phyloP scores from a whole-genome alignment of 2,888 invertebrate genomes.

The Labia minor region DNA sequence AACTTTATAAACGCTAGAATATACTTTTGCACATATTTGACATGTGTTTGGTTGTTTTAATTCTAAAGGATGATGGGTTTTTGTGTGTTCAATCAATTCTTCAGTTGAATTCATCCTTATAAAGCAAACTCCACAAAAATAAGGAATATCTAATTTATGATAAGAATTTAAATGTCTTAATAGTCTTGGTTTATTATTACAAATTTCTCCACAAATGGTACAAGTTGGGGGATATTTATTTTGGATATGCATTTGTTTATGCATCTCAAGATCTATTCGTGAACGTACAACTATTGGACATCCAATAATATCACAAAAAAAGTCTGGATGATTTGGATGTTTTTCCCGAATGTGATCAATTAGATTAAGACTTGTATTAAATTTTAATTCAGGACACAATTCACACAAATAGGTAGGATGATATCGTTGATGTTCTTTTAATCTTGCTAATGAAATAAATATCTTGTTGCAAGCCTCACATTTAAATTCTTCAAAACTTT shows the following conservation, averaged over 20 bases:
- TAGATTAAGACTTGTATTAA: constrained; percentile 46
- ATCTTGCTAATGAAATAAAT: constrained; percentile 44
- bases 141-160: constrained; percentile 43
- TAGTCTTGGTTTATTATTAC: constrained; percentile 14
- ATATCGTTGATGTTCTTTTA: constrained; percentile 44
- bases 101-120: constrained; percentile 45
- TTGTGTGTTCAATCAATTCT: constrained; percentile 45
- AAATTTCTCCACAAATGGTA: constrained; percentile 23
- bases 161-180: constrained; percentile 20
- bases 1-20: constrained; percentile 48
- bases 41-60: constrained; percentile 43
- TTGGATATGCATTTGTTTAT: constrained; percentile 20
- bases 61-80: constrained; percentile 40
- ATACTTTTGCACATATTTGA: constrained; percentile 48
- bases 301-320: constrained; percentile 16
- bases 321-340: constrained; percentile 18
- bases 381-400: constrained; percentile 40
- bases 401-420: constrained; percentile 45
- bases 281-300: constrained; percentile 19
- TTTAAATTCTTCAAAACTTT: constrained; percentile 34
- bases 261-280: constrained; percentile 19
- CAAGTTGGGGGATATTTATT: constrained; percentile 22
- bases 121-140: constrained; percentile 47
- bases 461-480: constrained; percentile 47
- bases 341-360: constrained; percentile 43